Evolutionary conservation across 2,797 vertebrate genomes (phyloP).

Genomic region (Micromesistius poutassou): DNA sequence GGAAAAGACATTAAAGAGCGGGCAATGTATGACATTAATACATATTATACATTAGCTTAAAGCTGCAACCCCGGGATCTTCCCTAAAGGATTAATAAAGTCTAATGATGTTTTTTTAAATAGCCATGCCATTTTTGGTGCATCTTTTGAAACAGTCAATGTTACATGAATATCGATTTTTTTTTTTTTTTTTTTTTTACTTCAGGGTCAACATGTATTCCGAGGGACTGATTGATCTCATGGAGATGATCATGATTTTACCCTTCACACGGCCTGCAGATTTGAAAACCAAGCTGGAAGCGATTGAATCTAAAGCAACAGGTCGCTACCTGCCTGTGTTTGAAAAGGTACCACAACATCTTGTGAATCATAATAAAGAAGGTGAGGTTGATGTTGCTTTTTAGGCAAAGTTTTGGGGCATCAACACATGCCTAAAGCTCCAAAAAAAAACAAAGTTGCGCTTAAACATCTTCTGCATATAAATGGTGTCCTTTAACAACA

Average conservation of each 20-base stretch:
- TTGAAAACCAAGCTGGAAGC: constrained; percentile 60
- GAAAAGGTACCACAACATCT: constrained; percentile 74
- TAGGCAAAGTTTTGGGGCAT: no score
- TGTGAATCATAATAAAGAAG: no score
- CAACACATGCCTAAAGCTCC: no score
- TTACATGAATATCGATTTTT: not conserved
- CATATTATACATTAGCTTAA: not conserved
- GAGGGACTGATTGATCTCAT: constrained; percentile 80
- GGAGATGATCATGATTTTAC: constrained; percentile 71
- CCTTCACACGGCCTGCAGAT: constrained; percentile 60
- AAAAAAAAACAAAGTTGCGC: no score
- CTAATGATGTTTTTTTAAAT: not conserved
- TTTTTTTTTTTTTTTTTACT: constrained; percentile 13
- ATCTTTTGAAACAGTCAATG: not conserved
- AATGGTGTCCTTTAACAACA: no score
- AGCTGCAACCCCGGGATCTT: no score
- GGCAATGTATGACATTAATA: constrained; percentile 63
- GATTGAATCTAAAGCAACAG: constrained; percentile 73
- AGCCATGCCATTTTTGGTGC: not conserved
- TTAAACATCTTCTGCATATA: no score
- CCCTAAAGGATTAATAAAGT: not conserved
- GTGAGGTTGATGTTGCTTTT: no score
- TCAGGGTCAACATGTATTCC: constrained; percentile 86
- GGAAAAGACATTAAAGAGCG: constrained; percentile 76
- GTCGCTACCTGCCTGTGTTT: constrained; percentile 80